A percentile compares a stretch with the other conserved stretches of the same genome.
phyloP scores from a whole-genome alignment of 2,888 invertebrate species.

The Drosophila formosana region DNA sequence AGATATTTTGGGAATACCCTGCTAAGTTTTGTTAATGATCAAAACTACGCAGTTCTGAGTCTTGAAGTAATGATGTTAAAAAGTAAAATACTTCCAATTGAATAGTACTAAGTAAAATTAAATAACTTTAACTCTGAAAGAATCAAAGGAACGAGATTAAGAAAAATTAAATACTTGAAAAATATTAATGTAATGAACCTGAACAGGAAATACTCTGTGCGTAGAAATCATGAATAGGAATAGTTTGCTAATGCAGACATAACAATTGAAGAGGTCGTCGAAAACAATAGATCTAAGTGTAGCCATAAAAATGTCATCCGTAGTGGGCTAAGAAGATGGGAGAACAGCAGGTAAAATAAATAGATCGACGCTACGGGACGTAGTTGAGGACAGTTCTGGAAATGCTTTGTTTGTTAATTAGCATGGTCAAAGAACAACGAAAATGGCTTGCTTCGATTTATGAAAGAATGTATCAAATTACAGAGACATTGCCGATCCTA shows the following conservation, averaged over 20 bases:
- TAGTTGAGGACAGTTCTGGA: not conserved
- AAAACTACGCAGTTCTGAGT: too few relatives aligned
- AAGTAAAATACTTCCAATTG: too few relatives aligned
- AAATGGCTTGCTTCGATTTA: not conserved
- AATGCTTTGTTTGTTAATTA: not conserved
- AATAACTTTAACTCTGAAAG: not conserved
- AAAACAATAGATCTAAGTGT: not conserved
- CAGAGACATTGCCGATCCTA: too few relatives aligned
- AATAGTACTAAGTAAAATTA: not conserved
- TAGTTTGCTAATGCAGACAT: not conserved
- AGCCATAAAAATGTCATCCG: not conserved
- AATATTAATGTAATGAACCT: not conserved
- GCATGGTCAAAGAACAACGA: not conserved
- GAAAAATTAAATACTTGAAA: not conserved
- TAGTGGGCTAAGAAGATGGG: not conserved
- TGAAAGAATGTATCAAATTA: too few relatives aligned
- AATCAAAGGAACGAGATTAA: not conserved
- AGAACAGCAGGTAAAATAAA: constrained; percentile 2
- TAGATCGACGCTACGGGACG: not conserved
- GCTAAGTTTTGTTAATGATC: too few relatives aligned
- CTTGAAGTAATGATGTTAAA: too few relatives aligned
- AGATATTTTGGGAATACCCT: too few relatives aligned
- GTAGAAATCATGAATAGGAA: not conserved
- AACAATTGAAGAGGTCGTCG: not conserved
- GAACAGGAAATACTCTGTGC: not conserved